phyloP scores from a whole-genome alignment of 2,888 invertebrate genomes.

The Trissolcus japonicus region DNA sequence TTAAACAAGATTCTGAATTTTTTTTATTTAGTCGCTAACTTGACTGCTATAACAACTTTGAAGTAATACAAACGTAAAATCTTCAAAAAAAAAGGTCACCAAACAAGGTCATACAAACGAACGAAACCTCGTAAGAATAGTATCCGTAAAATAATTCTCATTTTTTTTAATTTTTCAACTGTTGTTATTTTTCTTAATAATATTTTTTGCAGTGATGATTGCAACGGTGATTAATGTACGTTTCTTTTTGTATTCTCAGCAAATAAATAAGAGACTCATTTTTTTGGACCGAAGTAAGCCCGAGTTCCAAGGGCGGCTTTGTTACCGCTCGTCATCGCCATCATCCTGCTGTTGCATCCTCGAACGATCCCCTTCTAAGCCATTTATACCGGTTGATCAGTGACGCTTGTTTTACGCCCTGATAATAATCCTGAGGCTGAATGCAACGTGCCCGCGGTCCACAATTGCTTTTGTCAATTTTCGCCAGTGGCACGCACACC shows the following conservation, averaged over 20 bases:
- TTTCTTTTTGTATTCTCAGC: constrained; percentile 56
- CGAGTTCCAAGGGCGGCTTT: constrained; percentile 61
- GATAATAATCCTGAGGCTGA: constrained; percentile 58
- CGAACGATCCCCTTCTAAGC: constrained; percentile 59
- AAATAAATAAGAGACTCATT: constrained; percentile 68
- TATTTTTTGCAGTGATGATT: constrained; percentile 10
- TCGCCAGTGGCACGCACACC: constrained; percentile 5
- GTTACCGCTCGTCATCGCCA: constrained; percentile 60
- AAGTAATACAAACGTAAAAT: no score
- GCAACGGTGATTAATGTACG: constrained; percentile 22
- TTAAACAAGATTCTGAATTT: no score
- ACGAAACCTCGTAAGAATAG: no score
- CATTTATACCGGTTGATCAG: constrained; percentile 62
- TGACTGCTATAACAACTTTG: no score
- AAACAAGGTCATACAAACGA: no score
- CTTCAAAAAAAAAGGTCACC: no score
- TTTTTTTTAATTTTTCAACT: no score
- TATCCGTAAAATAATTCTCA: no score
- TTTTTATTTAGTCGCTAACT: no score
- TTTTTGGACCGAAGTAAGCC: constrained; percentile 66
- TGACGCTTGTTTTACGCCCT: constrained; percentile 62
- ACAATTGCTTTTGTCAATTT: constrained; percentile 13
- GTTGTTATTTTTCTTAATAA: no score
- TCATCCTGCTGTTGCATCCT: constrained; percentile 46
- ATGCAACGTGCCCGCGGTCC: constrained; percentile 4